A percentile compares a stretch with the other conserved stretches of the same genome.
phyloP scores from a whole-genome alignment of 2,113 vertebrate genomes.

The Ancistrus triradiatus region DNA sequence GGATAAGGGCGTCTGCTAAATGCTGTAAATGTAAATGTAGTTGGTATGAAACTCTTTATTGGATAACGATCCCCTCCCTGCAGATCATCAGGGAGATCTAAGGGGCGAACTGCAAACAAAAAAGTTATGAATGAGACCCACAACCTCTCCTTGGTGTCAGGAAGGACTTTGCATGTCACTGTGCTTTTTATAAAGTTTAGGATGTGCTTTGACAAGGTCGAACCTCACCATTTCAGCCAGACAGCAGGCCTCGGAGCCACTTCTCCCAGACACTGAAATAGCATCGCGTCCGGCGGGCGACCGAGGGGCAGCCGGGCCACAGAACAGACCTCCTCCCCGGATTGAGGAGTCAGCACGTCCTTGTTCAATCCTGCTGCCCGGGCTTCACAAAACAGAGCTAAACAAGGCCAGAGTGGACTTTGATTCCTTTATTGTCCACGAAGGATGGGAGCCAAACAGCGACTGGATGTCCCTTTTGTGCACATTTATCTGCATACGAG shows the following conservation, averaged over 20 bases:
- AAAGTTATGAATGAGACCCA: not conserved
- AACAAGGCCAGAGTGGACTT: conserved; percentile 61
- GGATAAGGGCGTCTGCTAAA: too few species aligned
- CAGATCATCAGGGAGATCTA: too few species aligned
- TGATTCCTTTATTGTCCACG: conserved; percentile 64
- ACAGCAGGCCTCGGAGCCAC: conserved; percentile 36
- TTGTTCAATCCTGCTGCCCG: conserved; percentile 46
- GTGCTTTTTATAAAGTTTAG: conserved; percentile 10
- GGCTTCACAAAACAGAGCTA: conserved; percentile 21
- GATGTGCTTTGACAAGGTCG: conserved; percentile 27
- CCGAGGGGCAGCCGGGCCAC: conserved; percentile 76
- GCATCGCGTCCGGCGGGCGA: conserved; percentile 59
- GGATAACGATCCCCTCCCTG: too few species aligned
- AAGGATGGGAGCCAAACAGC: conserved; percentile 54
- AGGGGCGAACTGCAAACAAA: not conserved
- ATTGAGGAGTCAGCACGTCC: conserved; percentile 80
- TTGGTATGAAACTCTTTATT: too few species aligned
- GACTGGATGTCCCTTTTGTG: conserved; percentile 25
- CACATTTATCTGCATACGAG: conserved; percentile 43
- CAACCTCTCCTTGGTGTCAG: conserved; percentile 11
- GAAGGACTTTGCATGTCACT: not conserved
- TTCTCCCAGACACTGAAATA: conserved; percentile 53
- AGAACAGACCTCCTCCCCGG: conserved; percentile 79
- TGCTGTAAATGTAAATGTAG: too few species aligned
- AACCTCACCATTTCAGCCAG: conserved; percentile 25